Evolutionary conservation across 2,888 invertebrate species (phyloP), one percentile per base, ranked within the genome.

Genomic region (Andrena flavipes): DNA sequence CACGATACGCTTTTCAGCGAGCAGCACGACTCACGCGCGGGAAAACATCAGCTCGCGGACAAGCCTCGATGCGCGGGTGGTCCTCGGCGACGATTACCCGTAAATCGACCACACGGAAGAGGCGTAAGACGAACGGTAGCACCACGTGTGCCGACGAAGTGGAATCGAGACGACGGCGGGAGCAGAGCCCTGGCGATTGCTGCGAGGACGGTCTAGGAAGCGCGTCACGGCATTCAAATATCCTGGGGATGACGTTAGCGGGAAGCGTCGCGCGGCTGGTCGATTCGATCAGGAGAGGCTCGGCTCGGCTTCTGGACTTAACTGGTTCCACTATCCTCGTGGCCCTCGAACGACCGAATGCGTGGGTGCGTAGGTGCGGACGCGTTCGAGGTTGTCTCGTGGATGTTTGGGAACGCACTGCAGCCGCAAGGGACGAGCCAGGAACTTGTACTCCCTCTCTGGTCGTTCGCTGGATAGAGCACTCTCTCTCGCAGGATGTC

Each of bases 391-490:
- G 87, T 85, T 85, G 84, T 81, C 88, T 88, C 88, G 79, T 84
- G 86, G 86, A 69, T 88, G 87, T 88, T 87, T 88, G 86, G 70
- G 76, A 88, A 87, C 87, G 87, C 87, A 88, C 87, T 88, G 87
- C 87, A 87, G 86, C 87, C 87, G 87, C 81, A 83, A 87, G 87
- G 86, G 76, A 84, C 87, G 84, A 87, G 85, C 84, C 88, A 87
- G 87, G 88, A 88, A 87, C 88, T 88, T 87, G 87, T 69, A 88
- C 88, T 88, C 88, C 88, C 88, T 88, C 88, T 88, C 88, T 84
- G 70, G 87, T 80, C 88, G 86, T 82, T 74, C 82, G 84, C 80
- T 82, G 87, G 86, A 83, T 83, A 81, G 79, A 84, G 75, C 42
- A 76, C 78, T 76, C 82, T 75, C 77, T 26, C 84, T 82, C 84